Evolutionary conservation across 2,113 vertebrate genomes (phyloP).

Genomic region (Triplophysa tibetana): DNA sequence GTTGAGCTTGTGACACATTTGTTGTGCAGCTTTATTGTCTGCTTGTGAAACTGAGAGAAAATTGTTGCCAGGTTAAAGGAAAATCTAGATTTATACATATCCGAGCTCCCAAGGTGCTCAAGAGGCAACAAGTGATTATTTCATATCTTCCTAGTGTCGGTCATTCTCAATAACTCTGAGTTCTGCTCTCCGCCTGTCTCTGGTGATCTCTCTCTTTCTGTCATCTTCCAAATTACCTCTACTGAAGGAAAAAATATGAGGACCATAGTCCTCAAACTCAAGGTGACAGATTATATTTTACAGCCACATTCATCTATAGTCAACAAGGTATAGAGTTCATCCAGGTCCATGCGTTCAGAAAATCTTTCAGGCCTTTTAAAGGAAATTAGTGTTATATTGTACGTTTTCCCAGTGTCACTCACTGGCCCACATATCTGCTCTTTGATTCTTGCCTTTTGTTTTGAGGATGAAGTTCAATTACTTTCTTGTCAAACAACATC

Average conservation of each 20-base stretch:
- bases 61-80: conserved; percentile 4
- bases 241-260: not conserved
- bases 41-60: not conserved
- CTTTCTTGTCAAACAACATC: conserved; percentile 39
- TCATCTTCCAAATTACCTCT: conserved; percentile 10
- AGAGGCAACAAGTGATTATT: not conserved
- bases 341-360: not conserved
- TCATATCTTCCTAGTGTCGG: not conserved
- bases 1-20: not conserved
- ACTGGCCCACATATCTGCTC: not conserved
- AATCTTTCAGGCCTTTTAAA: not conserved
- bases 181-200: not conserved
- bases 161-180: conserved; percentile 5
- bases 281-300: conserved; percentile 21
- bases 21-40: not conserved
- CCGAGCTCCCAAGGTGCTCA: not conserved
- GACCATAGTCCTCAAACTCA: not conserved
- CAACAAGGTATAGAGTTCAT: conserved; percentile 4
- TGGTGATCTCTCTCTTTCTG: conserved; percentile 5
- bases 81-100: not conserved
- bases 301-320: not conserved
- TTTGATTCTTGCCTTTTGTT: not conserved
- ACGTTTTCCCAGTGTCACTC: conserved; percentile 15
- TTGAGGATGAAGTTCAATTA: conserved; percentile 21
- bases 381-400: conserved; percentile 6